Conservation (phyloP, 2,888 invertebrate species). For the Pseudanteris insignis region DNA sequence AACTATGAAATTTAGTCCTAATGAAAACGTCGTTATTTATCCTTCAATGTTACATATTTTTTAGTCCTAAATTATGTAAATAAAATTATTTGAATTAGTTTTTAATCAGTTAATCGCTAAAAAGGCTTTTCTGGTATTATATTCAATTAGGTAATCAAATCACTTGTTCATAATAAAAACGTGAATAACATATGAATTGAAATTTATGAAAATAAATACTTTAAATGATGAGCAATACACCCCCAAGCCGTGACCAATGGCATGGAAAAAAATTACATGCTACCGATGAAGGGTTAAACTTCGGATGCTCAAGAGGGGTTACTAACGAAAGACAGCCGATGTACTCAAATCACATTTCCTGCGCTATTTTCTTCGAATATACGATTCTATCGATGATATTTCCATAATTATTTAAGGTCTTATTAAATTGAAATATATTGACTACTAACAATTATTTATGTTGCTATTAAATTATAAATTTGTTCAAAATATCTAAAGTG, state of each 20-base stretch:
- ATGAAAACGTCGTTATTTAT: too few relatives aligned
- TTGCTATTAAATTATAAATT: too few relatives aligned
- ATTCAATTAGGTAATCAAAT: too few relatives aligned
- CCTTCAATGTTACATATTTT: not conserved
- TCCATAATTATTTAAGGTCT: constrained; percentile 16
- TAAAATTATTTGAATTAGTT: not conserved
- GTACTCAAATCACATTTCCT: constrained; percentile 36
- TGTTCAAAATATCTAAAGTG: too few relatives aligned
- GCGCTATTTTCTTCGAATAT: constrained; percentile 39
- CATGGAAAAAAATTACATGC: constrained; percentile 39
- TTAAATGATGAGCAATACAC: constrained; percentile 25
- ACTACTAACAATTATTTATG: not conserved
- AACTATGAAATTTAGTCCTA: too few relatives aligned
- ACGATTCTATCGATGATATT: constrained; percentile 27
- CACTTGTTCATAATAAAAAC: too few relatives aligned
- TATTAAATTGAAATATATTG: not conserved
- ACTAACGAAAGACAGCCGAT: constrained; percentile 31
- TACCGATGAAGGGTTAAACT: constrained; percentile 43
- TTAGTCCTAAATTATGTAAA: not conserved
- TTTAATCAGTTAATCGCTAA: not conserved
- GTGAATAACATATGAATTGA: constrained; percentile 21
- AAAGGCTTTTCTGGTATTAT: not conserved
- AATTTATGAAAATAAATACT: constrained; percentile 40
- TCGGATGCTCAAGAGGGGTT: constrained; percentile 40
- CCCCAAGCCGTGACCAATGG: constrained; percentile 31